Evolutionary conservation across 2,113 vertebrate species (phyloP), one percentile per base, ranked within the genome.

Genomic region (Vulpes ferrilata): DNA sequence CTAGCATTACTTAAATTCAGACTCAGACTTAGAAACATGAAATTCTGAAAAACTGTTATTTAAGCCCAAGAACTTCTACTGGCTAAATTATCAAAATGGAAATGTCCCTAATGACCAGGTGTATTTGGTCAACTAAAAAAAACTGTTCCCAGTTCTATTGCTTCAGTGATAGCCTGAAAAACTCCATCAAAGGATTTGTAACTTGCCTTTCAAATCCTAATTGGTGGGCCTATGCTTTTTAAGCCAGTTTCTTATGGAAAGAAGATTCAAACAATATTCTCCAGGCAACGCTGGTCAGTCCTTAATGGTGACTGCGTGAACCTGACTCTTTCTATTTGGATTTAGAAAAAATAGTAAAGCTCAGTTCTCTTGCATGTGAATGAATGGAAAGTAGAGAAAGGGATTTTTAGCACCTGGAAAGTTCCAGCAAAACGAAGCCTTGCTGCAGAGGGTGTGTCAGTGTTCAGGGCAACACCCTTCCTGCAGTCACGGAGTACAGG

Each of bases 401-500:
- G 20, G 22, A 62, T 79, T 64, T 90, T 93, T 22, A 53, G 71
- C 64, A 73, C 64, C 74, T 92, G 57, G 90, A 96, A 97, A 73
- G 20, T 97, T 97, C 79, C 87, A 81, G 32, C 67, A 93, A 97
- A 93, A 67, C n/a, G 65, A 87, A 95, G 83, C 23, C 27, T 96
- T 38, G 6, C 5, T 88, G 59, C 35, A 12, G 5, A 88, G 35
- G 84, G 78, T 97, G 87, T 96, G 92, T 60, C 93, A 92, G 62
- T 16, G 4, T 38, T 88, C 20, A 67, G 65, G 95, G 74, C 60
- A 95, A 94, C 97, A 82, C 97, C 97, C 90, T 97, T 98, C 97
- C 96, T 96, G 69, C 53, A 88, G 48, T 84, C 43, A 76, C 71
- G 30, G 55, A 90, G 81, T 32, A 60, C 48, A 95, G 89, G 69